Conservation (phyloP, 2,113 vertebrate species). For the Rhizomys pruinosus region DNA sequence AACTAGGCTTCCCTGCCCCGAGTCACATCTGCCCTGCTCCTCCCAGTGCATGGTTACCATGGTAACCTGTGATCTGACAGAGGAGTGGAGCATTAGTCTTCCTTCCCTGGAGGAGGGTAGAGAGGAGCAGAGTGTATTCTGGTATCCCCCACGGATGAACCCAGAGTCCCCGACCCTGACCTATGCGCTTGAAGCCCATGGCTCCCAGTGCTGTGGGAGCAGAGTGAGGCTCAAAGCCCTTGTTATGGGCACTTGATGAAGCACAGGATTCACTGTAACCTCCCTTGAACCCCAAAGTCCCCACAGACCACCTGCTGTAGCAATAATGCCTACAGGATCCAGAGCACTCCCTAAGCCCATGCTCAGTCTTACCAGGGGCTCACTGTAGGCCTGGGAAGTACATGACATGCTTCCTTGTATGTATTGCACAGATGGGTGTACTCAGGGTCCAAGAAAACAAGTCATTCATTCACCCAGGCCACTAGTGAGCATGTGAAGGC, state of each 20-base stretch:
- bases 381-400: rapidly evolving
- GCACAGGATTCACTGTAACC: neutral
- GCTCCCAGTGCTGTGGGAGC: neutral
- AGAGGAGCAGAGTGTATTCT: neutral
- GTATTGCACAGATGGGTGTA: neutral
- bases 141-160: neutral
- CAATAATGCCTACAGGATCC: neutral
- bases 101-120: neutral
- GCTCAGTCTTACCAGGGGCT: rapidly evolving
- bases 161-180: neutral
- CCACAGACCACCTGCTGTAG: neutral
- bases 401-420: neutral
- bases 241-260: neutral
- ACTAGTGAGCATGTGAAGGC: neutral
- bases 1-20: neutral
- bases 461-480: neutral
- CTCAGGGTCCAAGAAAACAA: neutral
- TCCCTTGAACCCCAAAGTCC: neutral
- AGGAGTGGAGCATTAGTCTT: slow-evolving; percentile 40
- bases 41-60: neutral
- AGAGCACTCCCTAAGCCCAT: neutral
- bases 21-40: neutral
- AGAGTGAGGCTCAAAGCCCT: neutral
- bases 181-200: neutral
- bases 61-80: slow-evolving; percentile 54